Evolutionary conservation across 53 echinoderm and acorn worm genomes (phyloP).

Genomic region (Temnopleurus reevesii): DNA sequence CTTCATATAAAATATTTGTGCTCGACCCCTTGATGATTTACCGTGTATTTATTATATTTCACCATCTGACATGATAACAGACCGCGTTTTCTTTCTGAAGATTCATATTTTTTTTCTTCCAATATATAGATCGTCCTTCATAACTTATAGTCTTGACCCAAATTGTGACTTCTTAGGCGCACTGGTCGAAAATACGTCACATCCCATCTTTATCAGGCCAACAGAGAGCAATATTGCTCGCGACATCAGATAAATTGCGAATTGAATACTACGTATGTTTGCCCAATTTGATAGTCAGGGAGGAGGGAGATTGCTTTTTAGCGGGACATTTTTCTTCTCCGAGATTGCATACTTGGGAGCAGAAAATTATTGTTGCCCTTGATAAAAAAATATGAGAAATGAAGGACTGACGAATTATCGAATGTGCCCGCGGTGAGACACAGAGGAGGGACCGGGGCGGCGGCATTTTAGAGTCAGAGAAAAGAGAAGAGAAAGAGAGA

Average conservation of each 20-base stretch:
- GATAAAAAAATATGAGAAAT: neutral
- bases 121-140: neutral
- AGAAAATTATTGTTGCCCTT: neutral
- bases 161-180: neutral
- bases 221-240: neutral
- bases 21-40: neutral
- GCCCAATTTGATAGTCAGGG: neutral
- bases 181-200: neutral
- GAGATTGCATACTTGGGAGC: neutral
- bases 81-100: too few relatives aligned
- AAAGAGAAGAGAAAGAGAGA: too few relatives aligned
- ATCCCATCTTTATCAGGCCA: neutral
- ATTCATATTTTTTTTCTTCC: too few relatives aligned
- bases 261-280: neutral
- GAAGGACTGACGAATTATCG: too few relatives aligned
- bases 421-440: too few relatives aligned
- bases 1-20: too few relatives aligned
- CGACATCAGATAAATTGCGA: slow-evolving; percentile 1
- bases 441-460: too few relatives aligned
- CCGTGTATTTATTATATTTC: neutral
- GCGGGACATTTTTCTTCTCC: neutral
- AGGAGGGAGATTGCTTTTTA: slow-evolving; percentile 11
- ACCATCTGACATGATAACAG: neutral
- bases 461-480: too few relatives aligned
- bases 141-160: slow-evolving; percentile 8